Evolutionary conservation across 2,113 vertebrate species (phyloP).

Genomic region (Ceuthmochares aereus): DNA sequence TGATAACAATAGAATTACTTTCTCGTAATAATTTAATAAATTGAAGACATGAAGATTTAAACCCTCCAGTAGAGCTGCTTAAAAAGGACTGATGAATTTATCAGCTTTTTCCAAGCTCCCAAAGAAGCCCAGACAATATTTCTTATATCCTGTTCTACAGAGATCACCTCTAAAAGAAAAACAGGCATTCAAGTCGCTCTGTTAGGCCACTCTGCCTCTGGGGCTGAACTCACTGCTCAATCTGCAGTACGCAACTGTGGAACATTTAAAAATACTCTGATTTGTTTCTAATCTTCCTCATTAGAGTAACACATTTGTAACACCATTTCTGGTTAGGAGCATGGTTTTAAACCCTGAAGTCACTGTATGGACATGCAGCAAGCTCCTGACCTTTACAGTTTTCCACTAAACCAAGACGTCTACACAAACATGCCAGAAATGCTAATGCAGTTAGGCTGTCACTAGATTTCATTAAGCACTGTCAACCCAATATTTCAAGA

Average conservation of each 20-base stretch:
- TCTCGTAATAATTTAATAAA: conserved; percentile 56
- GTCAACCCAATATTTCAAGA: neutral
- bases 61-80: neutral
- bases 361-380: neutral
- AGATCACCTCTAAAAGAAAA: conserved; percentile 14
- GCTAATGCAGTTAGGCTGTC: neutral
- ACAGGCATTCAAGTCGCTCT: neutral
- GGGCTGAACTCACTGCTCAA: neutral
- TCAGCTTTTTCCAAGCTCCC: conserved; percentile 1
- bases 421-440: neutral
- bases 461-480: neutral
- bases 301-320: neutral
- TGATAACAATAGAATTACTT: conserved; percentile 48
- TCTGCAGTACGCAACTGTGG: neutral
- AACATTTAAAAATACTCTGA: neutral
- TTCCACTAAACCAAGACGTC: neutral
- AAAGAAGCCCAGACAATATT: conserved; percentile 9
- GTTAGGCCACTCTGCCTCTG: neutral
- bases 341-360: neutral
- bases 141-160: neutral
- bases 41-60: conserved; percentile 25
- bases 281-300: neutral
- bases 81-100: conserved; percentile 45
- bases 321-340: neutral
- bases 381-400: neutral